phyloP scores from a whole-genome alignment of 1,140 invertebrate genomes.

The Homalodisca vitripennis region DNA sequence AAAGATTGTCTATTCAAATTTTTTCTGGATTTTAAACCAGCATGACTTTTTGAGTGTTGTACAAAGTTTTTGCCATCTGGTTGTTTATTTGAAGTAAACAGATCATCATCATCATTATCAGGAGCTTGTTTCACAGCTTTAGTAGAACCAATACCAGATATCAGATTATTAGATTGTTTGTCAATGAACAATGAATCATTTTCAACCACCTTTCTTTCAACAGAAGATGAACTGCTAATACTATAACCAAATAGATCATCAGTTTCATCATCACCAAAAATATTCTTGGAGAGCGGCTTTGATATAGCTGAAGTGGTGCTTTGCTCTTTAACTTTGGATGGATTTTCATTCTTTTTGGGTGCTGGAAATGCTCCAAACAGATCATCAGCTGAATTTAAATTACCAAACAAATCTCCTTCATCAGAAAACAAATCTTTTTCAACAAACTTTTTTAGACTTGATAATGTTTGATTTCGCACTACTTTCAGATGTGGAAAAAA shows the following conservation, averaged over 20 bases:
- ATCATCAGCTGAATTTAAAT: neutral
- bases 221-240: constrained; percentile 26
- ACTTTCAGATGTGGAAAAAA: no score
- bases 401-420: constrained; percentile 1
- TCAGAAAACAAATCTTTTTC: neutral
- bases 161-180: neutral
- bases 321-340: neutral
- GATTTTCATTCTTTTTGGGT: neutral
- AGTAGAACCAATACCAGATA: neutral
- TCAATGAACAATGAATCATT: constrained; percentile 3
- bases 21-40: neutral
- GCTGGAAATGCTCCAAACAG: neutral
- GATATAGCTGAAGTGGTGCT: neutral
- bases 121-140: neutral
- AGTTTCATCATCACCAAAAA: constrained; percentile 45
- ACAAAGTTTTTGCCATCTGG: neutral
- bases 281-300: neutral
- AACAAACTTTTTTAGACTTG: neutral
- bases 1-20: neutral
- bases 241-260: constrained; percentile 45
- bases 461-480: neutral
- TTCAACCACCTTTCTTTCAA: constrained; percentile 25
- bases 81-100: constrained; percentile 15
- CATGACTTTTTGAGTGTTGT: no score
- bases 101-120: constrained; percentile 8